Conservation (phyloP, 1,140 invertebrate species). For the Cotesia chilonis region DNA sequence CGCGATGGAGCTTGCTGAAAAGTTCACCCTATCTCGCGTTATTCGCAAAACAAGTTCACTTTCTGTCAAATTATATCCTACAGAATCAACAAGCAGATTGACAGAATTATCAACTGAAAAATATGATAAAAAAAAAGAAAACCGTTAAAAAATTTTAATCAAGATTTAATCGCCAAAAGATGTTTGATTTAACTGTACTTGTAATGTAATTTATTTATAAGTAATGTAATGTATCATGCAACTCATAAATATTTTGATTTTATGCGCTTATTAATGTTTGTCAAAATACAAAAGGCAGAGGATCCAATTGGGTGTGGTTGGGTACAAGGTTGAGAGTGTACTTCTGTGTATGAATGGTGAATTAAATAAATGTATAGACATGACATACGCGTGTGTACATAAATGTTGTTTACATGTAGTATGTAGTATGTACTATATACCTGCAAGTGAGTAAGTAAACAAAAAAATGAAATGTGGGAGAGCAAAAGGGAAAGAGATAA, state of each 20-base stretch:
- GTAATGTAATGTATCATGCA: not conserved
- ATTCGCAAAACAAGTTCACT: constrained; percentile 23
- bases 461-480: not conserved
- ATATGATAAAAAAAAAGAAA: not conserved
- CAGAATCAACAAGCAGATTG: constrained; percentile 4
- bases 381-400: not conserved
- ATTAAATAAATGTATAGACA: not conserved
- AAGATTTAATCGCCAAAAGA: too few relatives aligned
- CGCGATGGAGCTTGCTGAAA: constrained; percentile 40
- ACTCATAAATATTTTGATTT: constrained; percentile 26
- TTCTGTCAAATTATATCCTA: constrained; percentile 29
- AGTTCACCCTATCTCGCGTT: constrained; percentile 23
- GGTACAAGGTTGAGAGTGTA: constrained; percentile 19
- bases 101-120: constrained; percentile 22
- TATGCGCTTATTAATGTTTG: not conserved
- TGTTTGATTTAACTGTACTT: too few relatives aligned
- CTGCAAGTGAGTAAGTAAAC: not conserved
- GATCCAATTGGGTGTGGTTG: constrained; percentile 22
- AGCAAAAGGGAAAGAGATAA: constrained; percentile 26
- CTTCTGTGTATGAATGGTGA: too few relatives aligned
- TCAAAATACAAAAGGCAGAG: constrained; percentile 22
- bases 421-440: not conserved
- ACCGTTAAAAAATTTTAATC: not conserved
- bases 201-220: too few relatives aligned
- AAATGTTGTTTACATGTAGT: not conserved